A percentile compares a stretch with the other conserved stretches of the same genome.
Evolutionary conservation across 2,113 vertebrate species (phyloP).

Genomic region (Camelus dromedarius): DNA sequence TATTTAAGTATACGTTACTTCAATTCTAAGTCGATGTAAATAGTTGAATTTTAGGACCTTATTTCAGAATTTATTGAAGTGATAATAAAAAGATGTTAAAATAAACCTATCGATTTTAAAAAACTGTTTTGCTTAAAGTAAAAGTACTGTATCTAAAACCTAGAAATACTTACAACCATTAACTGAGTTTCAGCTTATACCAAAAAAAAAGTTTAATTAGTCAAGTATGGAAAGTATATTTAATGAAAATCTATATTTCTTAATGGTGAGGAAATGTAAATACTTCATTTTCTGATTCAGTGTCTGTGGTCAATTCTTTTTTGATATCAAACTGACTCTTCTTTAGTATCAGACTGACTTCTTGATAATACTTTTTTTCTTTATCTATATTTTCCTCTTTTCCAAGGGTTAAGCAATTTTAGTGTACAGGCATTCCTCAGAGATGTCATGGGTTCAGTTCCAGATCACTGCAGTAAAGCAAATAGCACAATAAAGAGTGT

Average conservation of each 20-base stretch:
- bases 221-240: background rate
- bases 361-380: background rate
- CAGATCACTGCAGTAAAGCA: background rate
- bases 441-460: background rate
- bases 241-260: background rate
- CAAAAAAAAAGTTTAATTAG: background rate
- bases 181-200: background rate
- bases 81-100: constrained; percentile 18
- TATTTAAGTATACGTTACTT: constrained; percentile 66
- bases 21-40: constrained; percentile 30
- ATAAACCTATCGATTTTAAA: background rate
- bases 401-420: background rate
- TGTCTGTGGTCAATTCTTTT: background rate
- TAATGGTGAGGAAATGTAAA: background rate
- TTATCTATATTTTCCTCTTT: background rate
- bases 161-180: background rate
- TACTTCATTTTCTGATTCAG: background rate
- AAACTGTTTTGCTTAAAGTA: background rate
- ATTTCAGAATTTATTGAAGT: background rate
- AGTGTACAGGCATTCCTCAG: background rate
- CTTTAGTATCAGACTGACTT: background rate
- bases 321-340: background rate
- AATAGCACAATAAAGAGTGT: background rate
- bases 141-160: background rate
- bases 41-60: background rate